These are phyloP conservation scores for Strigamia maritima DNA, from an alignment of 2,888 invertebrate species.

Conservation along the genomic window DNA sequence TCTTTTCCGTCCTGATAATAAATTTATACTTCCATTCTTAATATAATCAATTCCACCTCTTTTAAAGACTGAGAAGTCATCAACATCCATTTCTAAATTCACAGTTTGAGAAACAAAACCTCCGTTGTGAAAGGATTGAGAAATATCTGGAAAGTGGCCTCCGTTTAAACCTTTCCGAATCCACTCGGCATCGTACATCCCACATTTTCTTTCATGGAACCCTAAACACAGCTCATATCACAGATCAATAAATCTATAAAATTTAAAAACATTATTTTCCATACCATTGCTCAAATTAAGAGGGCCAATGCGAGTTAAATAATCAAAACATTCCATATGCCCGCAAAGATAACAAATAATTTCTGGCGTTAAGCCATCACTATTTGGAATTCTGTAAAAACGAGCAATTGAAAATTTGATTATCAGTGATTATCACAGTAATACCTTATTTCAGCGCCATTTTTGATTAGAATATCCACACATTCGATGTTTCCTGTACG, in stretches of 20 bases:
- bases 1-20: not conserved
- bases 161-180: not conserved
- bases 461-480: not conserved
- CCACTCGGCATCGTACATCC: not conserved
- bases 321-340: not conserved
- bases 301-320: not conserved
- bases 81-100: not conserved
- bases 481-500: constrained; percentile 22
- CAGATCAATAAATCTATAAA: not conserved
- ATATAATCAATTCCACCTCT: not conserved
- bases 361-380: not conserved
- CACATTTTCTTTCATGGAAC: not conserved
- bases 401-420: not conserved
- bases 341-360: not conserved
- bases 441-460: not conserved
- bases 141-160: not conserved
- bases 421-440: not conserved
- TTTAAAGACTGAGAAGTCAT: not conserved
- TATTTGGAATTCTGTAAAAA: not conserved
- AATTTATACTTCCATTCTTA: not conserved
- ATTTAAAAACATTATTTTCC: not conserved
- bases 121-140: not conserved
- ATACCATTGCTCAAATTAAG: not conserved
- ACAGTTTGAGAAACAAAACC: not conserved
- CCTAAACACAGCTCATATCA: not conserved